Evolutionary conservation across 2,113 vertebrate genomes (phyloP), one percentile per base, ranked within the genome.

Genomic region (Trematocara stigmaticum): DNA sequence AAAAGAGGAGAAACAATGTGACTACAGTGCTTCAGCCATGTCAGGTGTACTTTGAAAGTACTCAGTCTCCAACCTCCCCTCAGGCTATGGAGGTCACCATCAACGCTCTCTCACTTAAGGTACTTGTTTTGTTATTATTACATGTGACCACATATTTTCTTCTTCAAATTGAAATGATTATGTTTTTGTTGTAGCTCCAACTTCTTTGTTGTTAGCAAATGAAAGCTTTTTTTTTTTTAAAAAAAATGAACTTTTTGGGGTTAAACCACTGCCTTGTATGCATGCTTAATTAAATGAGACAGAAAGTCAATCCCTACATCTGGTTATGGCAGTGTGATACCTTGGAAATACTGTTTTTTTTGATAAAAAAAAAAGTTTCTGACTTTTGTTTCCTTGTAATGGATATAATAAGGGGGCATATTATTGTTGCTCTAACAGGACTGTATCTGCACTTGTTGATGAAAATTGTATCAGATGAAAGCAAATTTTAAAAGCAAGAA

Each of bases 21-120:
- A 98, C 98, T 88, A 99, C 98, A 15, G 96, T 99, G 34, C 96
- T 99, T 40, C 98, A 98, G 85, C 98, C 98, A 2, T 99, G 98
- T 93, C 96, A 99, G 91, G 96, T 99, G 42, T 97, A 97, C 92
- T 98, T 96, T 92, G 94, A 96, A 76, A 97, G 96, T 91, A 92
- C 88, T 34, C 97, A 97, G 91, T 86, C 87, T 1, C 82, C 96
- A 83, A 84, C 81, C 51, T 86, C 95, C 81, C 97, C 98, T 61
- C 97, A 98, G 93, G 87, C 86, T n/a, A 96, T 97, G 91, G 97
- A 98, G 85, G 92, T 99, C 40, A 96, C 91, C 20, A 96, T 99
- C 88, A 97, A 97, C 82, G 95, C 97, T 20, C 95, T 99, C 79
- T 97, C 97, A 34, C 82, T 99, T 56, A 98, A 99, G 97, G 98